Evolutionary conservation across 2,888 invertebrate genomes (phyloP), one percentile per base, ranked within the genome.

Genomic region (Brenthis hecate): DNA sequence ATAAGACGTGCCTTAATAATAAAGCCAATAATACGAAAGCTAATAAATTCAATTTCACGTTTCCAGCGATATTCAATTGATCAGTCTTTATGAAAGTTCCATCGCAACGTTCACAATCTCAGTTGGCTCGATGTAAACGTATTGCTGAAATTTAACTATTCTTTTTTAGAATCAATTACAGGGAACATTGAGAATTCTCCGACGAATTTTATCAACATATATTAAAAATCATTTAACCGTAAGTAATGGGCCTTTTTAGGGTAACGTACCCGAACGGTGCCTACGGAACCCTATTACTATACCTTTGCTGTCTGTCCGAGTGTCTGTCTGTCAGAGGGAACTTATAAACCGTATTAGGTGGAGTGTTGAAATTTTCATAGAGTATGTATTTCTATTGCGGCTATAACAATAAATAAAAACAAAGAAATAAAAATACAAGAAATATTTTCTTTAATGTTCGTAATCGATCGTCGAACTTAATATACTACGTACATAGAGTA

Each of bases 131-230:
- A 60, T 60, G 48, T 71, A 62, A 73, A 73, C 71, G 69, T 68
- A 67, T 67, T 66, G 68, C 68, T 64, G 23, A 64, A 69, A 70
- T 60, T 61, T 66, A 61, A 68, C 68, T 74, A 71, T 74, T 71
- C 71, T 71, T 82, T 43, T 81, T 82, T 81, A 80, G 77, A 83
- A 81, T 81, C 79, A 85, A 85, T 85, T 83, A 80, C 81, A 80
- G 77, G 76, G 76, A 73, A 66, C 55, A 62, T 53, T 54, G 66
- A 55, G 55, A 58, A 19, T 57, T 62, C 47, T 62, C 56, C 56
- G 28, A 60, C 69, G n/a, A 62, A 62, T 69, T 66, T 23, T 56
- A 57, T 47, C 61, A 50, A 53, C 32, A 48, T 47, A 62, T 58
- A 64, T 70, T 63, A 66, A 70, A 70, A 66, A 64, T 63, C 48